Base-by-base conservation (phyloP, 2,113 vertebrate genomes). In the Anolis sagrei region DNA sequence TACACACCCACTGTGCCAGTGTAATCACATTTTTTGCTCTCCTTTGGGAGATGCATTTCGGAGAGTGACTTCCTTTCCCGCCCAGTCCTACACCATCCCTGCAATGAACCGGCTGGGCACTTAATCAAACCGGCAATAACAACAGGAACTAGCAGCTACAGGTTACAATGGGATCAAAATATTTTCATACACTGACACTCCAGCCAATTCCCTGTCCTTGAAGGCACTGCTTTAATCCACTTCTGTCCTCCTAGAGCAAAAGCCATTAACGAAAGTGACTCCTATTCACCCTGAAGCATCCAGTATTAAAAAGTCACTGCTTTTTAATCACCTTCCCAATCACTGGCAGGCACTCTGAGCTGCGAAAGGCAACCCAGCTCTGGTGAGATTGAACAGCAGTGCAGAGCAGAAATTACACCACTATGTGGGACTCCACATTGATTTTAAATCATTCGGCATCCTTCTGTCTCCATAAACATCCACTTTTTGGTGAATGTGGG, bases 101-200 rank as follows among this genome's bases (percentile, higher is more conserved):
- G 76, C 90, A 88, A 89, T 16, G 86, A 90, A 90, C 85, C 86
- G 87, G 89, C 90, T 92, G 89, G 91, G 92, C 92, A 86, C 90
- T 89, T 89, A 90, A 92, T 95, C 93, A 95, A 93, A 94, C 92
- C 89, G 89, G 87, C 92, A 93, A 93, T 90, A 94, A 93, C 93
- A 93, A 94, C 94, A 95, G 93, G 93, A 95, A 95, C 92, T 19
- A 89, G 87, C 83, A 88, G 87, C 88, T 90, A 92, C 68, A 88
- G 83, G 64, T 86, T 91, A 95, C 89, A 93, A 92, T 87, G 79
- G 88, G 92, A 93, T 91, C 89, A 92, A 93, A 94, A 94, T 85
- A 87, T 91, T 87, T 91, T 89, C 93, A 90, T 90, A 75, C 62
- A 80, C 75, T 83, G 82, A 75, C 0, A 14, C 77, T 87, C 70